phyloP scores from a whole-genome alignment of 2,113 vertebrate genomes.

The Sylvia atricapilla region DNA sequence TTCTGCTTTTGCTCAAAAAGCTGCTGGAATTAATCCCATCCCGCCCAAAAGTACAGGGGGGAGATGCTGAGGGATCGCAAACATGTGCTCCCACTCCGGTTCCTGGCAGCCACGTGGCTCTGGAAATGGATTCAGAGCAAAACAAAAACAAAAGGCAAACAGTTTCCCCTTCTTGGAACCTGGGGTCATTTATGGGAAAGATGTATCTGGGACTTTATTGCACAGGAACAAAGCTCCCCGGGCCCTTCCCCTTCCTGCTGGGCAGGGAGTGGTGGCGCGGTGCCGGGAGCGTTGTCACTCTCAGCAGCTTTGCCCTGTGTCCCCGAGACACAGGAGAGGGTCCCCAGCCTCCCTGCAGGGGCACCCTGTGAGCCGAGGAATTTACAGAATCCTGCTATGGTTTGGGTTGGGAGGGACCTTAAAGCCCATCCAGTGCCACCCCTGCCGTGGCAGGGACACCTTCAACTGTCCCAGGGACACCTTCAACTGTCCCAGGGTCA shows the following conservation, averaged over 20 bases:
- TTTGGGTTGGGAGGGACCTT: neutral
- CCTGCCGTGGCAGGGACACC: neutral
- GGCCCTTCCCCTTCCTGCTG: neutral
- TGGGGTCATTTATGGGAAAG: fast-evolving
- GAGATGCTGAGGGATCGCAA: neutral
- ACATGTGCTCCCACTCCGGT: fast-evolving
- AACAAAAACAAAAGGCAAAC: neutral
- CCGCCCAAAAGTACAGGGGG: fast-evolving
- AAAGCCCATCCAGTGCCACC: no score
- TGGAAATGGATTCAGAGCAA: neutral
- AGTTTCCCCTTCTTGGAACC: neutral
- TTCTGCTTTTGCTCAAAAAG: fast-evolving
- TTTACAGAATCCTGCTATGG: neutral
- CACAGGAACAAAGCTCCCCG: fast-evolving
- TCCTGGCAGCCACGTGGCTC: neutral
- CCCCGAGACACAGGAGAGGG: fast-evolving
- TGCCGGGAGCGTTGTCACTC: fast-evolving
- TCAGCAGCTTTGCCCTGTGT: neutral
- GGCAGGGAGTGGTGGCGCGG: neutral
- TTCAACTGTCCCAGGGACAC: neutral
- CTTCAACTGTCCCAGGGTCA: neutral
- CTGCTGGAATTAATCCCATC: neutral
- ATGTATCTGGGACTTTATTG: fast-evolving
- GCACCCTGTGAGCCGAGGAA: neutral
- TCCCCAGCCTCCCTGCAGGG: neutral